A percentile compares a stretch with the other conserved stretches of the same genome.
Evolutionary conservation across 1,140 invertebrate genomes (phyloP).

Genomic region (Panulirus ornatus): DNA sequence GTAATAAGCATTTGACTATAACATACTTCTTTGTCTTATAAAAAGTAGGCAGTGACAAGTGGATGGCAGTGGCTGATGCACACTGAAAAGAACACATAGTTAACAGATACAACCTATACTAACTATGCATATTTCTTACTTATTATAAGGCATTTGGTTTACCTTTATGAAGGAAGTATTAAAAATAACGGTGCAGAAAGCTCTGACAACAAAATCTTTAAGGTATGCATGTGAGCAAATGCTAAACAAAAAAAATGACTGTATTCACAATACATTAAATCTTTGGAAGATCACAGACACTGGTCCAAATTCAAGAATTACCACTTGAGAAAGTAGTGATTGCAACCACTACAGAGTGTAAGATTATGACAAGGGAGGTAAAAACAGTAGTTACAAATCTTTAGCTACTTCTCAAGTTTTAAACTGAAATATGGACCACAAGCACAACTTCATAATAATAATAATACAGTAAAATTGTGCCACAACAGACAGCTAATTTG

Average conservation of each 20-base stretch:
- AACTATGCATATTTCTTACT: neutral
- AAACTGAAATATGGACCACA: neutral
- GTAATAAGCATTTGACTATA: neutral
- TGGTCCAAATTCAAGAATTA: constrained; percentile 3
- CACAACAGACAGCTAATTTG: neutral
- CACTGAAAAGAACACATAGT: neutral
- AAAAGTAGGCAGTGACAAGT: neutral
- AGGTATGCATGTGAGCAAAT: constrained; percentile 55
- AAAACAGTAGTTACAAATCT: constrained; percentile 9
- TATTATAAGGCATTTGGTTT: constrained; percentile 9
- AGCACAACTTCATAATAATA: neutral
- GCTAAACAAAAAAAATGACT: constrained; percentile 24
- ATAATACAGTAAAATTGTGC: neutral
- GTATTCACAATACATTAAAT: constrained; percentile 50
- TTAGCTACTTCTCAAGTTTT: neutral
- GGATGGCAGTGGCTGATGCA: constrained; percentile 3
- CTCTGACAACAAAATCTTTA: neutral
- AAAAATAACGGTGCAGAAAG: neutral
- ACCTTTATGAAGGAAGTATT: neutral
- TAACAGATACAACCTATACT: neutral
- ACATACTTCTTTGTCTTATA: neutral
- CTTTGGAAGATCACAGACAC: constrained; percentile 65
- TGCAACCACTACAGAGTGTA: neutral
- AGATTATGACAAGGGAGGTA: neutral
- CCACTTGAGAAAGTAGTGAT: neutral